phyloP scores from a whole-genome alignment of 2,113 vertebrate species.

The Bucco capensis region DNA sequence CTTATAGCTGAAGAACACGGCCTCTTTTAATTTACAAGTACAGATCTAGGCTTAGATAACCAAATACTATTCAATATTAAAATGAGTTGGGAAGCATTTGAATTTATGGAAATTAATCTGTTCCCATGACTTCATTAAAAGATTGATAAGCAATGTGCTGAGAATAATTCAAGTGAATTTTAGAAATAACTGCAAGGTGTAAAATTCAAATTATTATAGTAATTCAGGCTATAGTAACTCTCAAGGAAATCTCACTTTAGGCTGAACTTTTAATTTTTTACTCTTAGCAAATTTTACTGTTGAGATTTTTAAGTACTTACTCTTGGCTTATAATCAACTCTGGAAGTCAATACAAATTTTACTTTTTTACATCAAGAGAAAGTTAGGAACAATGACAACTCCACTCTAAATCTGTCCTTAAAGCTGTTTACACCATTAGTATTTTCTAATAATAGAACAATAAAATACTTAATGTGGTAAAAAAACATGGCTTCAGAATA shows the following conservation, averaged over 20 bases:
- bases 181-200: constrained; percentile 6
- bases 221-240: background rate
- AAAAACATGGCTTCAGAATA: background rate
- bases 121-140: constrained; percentile 23
- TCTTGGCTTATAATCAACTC: background rate
- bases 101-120: constrained; percentile 21
- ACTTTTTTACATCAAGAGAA: background rate
- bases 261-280: background rate
- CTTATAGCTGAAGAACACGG: background rate
- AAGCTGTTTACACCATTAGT: background rate
- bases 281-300: background rate
- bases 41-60: background rate
- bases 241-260: constrained; percentile 14
- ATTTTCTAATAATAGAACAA: background rate
- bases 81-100: background rate
- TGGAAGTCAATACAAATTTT: background rate
- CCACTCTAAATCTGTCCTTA: background rate
- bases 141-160: background rate
- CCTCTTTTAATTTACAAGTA: background rate
- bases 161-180: constrained; percentile 21
- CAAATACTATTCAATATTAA: background rate
- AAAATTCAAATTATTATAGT: constrained; percentile 21
- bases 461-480: background rate
- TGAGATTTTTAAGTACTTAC: background rate
- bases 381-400: background rate